Evolutionary conservation across 2,797 vertebrate species (phyloP).

Genomic region (Myripristis murdjan): DNA sequence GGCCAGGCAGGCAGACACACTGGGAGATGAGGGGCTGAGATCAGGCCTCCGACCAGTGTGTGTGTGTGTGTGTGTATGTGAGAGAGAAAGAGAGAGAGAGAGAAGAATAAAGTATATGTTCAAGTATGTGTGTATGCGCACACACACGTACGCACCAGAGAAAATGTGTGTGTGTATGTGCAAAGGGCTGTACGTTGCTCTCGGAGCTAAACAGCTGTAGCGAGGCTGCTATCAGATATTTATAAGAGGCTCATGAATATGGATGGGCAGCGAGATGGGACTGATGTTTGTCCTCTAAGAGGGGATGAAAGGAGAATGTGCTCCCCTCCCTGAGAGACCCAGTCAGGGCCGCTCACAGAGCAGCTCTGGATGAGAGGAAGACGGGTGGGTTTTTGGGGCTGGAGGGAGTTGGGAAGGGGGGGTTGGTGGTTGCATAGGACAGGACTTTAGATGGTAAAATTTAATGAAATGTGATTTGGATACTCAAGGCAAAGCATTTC

Average conservation of each 20-base stretch:
- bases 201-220: constrained; percentile 87
- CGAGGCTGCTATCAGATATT: constrained; percentile 88
- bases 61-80: constrained; percentile 8
- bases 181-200: constrained; percentile 67
- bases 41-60: constrained; percentile 61
- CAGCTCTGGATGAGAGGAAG: constrained; percentile 48
- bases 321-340: constrained; percentile 81
- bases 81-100: constrained; percentile 8
- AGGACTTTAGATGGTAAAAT: constrained; percentile 63
- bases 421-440: constrained; percentile 53
- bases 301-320: constrained; percentile 89
- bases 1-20: constrained; percentile 64
- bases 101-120: constrained; percentile 44
- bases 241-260: constrained; percentile 91
- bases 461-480: constrained; percentile 73
- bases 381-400: not conserved
- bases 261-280: constrained; percentile 85
- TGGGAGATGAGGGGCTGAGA: constrained; percentile 64
- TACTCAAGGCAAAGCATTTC: constrained; percentile 62
- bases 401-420: constrained; percentile 39
- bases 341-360: constrained; percentile 75
- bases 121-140: constrained; percentile 32
- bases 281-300: constrained; percentile 91
- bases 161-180: constrained; percentile 40
- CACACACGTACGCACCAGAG: constrained; percentile 30